These are phyloP conservation scores for Agonum fuliginosum DNA, from an alignment of 2,888 invertebrate genomes.

Conservation along the genomic window DNA sequence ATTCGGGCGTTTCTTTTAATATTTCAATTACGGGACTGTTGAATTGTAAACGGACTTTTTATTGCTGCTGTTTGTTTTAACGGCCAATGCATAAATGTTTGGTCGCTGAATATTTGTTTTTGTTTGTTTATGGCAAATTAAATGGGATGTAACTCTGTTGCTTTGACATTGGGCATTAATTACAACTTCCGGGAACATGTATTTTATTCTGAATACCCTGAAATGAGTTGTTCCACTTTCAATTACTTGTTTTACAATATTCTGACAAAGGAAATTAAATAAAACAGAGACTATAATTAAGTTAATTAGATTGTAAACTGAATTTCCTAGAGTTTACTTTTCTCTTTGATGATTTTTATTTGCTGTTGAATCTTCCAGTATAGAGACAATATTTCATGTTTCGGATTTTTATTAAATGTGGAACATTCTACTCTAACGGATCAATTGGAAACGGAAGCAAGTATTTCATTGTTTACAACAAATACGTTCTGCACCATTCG, in stretches of 20 bases:
- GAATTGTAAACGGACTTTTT: constrained; percentile 43
- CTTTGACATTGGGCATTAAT: constrained; percentile 31
- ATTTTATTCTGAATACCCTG: constrained; percentile 18
- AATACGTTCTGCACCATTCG: constrained; percentile 13
- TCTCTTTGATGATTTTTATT: too few relatives aligned
- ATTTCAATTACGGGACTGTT: constrained; percentile 27
- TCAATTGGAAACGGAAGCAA: constrained; percentile 8
- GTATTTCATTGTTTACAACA: constrained; percentile 38
- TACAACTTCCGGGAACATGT: neutral
- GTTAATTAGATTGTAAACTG: neutral
- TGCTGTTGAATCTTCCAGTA: neutral
- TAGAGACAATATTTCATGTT: too few relatives aligned
- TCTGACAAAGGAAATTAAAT: constrained; percentile 2
- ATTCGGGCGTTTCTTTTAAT: constrained; percentile 30
- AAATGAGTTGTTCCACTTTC: constrained; percentile 13
- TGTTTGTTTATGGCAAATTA: constrained; percentile 37
- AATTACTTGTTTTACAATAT: neutral
- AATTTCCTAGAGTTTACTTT: neutral
- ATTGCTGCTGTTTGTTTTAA: constrained; percentile 33
- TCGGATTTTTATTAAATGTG: constrained; percentile 19
- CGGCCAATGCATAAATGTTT: constrained; percentile 17
- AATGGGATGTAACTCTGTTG: constrained; percentile 16
- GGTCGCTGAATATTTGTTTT: constrained; percentile 22
- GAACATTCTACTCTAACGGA: neutral
- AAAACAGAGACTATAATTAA: neutral